Evolutionary conservation across 2,797 vertebrate genomes (phyloP).

Genomic region (Xiphophorus birchmanni): DNA sequence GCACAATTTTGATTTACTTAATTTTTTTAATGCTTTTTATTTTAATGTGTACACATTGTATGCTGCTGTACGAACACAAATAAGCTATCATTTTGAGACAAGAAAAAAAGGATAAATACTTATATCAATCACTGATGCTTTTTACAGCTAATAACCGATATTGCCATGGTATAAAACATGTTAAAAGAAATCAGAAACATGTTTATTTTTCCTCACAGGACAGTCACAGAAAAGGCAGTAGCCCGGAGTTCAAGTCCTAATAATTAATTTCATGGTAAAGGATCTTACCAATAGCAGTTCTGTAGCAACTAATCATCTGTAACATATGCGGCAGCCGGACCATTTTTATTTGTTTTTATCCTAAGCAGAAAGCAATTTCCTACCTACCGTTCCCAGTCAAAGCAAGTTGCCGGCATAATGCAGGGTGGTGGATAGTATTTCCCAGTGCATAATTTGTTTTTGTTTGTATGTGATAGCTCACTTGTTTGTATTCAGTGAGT

Average conservation of each 20-base stretch:
- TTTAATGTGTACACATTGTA: not conserved
- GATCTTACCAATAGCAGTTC: constrained; percentile 75
- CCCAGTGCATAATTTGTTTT: constrained; percentile 66
- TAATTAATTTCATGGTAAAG: constrained; percentile 79
- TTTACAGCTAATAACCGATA: not conserved
- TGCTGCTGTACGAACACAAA: not conserved
- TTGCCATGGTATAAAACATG: too few species aligned
- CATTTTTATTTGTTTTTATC: constrained; percentile 74
- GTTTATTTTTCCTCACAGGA: constrained; percentile 34
- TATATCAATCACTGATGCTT: not conserved
- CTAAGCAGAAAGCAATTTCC: constrained; percentile 73
- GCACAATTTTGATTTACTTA: not conserved
- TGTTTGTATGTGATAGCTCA: constrained; percentile 63
- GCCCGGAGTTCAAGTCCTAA: constrained; percentile 65
- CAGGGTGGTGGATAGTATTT: constrained; percentile 53
- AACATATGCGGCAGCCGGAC: constrained; percentile 75
- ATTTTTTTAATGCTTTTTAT: not conserved
- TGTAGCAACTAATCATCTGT: constrained; percentile 78
- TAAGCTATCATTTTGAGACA: not conserved
- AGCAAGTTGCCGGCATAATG: constrained; percentile 53
- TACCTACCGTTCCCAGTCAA: constrained; percentile 57
- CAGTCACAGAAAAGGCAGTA: constrained; percentile 49
- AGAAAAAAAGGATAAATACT: not conserved
- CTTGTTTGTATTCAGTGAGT: constrained; percentile 58
- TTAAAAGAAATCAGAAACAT: constrained; percentile 3